Evolutionary conservation across 2,113 vertebrate genomes (phyloP), one percentile per base, ranked within the genome.

Genomic region (Cynocephalus volans): DNA sequence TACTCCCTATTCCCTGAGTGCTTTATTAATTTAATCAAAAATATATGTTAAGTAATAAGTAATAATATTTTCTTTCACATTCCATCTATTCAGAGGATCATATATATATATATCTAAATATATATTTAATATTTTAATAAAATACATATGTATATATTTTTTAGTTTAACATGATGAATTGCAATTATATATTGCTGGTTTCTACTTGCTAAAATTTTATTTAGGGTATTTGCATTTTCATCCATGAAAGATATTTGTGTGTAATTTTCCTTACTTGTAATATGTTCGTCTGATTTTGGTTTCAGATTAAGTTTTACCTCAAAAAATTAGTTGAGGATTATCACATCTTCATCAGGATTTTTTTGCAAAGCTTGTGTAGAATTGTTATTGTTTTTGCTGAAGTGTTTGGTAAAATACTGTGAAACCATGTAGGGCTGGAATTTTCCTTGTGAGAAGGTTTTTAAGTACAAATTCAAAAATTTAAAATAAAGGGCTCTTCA

Each of bases 151-250:
- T 41, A 41, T 41, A 41, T 41, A 41, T 41, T 3, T 72, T 95
- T 48, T n/a, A 88, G 14, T 76, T 88, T 88, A n/a, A 70, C 26
- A 8, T 60, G 28, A 33, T 69, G 21, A 79, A 33, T 64, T 88
- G 11, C 8, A 88, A 65, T 92, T 84, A 92, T 17, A 33, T 89
- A 84, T 52, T 60, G 26, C 33, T 65, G 8, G 12, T 50, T 67
- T 85, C 6, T 80, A 14, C 79, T 73, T 75, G 33, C 58, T 75
- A 75, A 80, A 93, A 52, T 90, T 89, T 75, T 85, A 75, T 90
- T 93, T 85, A 85, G 33, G 31, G 52, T 89, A 45, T 77, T 81
- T 48, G 4, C 8, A n/a, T 52, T 11, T 93, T 85, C 65, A 6
- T 67, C 89, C 23, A 84, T 95, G 10, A 33, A 60, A 12, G 19